Evolutionary conservation across 1,140 invertebrate species (phyloP), one percentile per base, ranked within the genome.

Genomic region (Neoseiulus cucumeris): DNA sequence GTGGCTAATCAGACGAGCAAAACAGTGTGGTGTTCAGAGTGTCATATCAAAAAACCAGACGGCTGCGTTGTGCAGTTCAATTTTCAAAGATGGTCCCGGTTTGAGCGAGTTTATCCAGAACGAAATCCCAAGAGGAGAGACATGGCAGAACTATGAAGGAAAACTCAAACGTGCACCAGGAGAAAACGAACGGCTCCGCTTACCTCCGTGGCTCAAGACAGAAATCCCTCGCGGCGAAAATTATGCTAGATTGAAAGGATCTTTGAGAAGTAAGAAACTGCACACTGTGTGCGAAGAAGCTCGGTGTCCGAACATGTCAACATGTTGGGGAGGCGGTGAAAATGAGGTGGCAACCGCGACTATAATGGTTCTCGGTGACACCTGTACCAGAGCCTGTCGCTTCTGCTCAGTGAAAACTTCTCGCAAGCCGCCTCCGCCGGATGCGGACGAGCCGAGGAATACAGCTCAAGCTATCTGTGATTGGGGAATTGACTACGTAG

Each of bases 331-430:
- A 68, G 94, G 80, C 42, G 76, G 76, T 18, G 75, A 79, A 51
- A 70, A 77, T 67, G 73, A 74, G 5, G 77, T 76, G 28, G 78
- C 82, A 6, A 83, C 82, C 18, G 81, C 81, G 1, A 83, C 82
- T 17, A 83, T 83, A 33, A 83, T 83, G 82, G 75, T 93, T 66
- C 84, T 93, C 80, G 89, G 89, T 17, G 90, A 93, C 72, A 92
- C 89, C 9, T 94, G 90, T 72, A 94, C 90, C 0, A 77, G 78
- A 30, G 81, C 78, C 6, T 98, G 93, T 77, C 81, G 91, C 73
- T 99, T 99, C 77, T 99, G 96, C 78, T 98, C 95, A 1, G 90
- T 99, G 9, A 99, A 99, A 80, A 99, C 96, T 14, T 84, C 91
- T 1, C 80, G 86, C 66, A 80, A 81, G n/a, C 96, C 95, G 1